Base-by-base conservation (phyloP, 2,888 invertebrate species). In the Rapana venosa region DNA sequence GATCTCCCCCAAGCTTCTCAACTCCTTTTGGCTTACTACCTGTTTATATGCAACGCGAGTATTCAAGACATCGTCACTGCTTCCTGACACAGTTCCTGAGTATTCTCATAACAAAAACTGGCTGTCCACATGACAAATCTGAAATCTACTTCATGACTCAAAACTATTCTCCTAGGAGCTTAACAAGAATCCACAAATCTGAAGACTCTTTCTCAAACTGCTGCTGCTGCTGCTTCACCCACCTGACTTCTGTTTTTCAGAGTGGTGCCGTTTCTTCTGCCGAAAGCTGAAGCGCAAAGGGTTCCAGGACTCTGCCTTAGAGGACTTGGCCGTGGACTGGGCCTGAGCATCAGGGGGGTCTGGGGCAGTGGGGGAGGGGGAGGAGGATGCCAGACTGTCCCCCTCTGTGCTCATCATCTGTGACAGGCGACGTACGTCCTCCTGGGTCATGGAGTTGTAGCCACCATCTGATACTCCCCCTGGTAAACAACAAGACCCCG, bases 391-490 rank as follows among this genome's bases (percentile, higher is more conserved):
- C 22, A 83, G n/a, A 30, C 61, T 81, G 35, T 88, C 88, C 30
- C 88, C 90, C 74, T 83, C 90, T 66, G 87, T 88, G 70, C 89
- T 91, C 83, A 92, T 91, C n/a, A 92, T 87, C 87, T 94, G 93
- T 0, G 93, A 93, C 84, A 95, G 91, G 26, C 91, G 92, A 90
- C 95, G 95, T 26, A 95, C 94, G 89, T 96, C 96, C 83, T 96
- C 96, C 89, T 96, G 96, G 36, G 96, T 96, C 96, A 96, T 96
- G 5, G 97, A 97, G 91, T 96, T 96, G 93, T 97, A 97, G 26
- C 97, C 97, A 58, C 96, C 94, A 93, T 97, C 97, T 66, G 96
- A 96, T 88, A 95, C 95, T 32, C 96, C 96, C 91, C 96, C 96
- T 96, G 93, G 30, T 2, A 15, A 2, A 83, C 36, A 58, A n/a